Base-by-base conservation (phyloP, 2,113 vertebrate genomes). In the Pachypanchax playfairii region DNA sequence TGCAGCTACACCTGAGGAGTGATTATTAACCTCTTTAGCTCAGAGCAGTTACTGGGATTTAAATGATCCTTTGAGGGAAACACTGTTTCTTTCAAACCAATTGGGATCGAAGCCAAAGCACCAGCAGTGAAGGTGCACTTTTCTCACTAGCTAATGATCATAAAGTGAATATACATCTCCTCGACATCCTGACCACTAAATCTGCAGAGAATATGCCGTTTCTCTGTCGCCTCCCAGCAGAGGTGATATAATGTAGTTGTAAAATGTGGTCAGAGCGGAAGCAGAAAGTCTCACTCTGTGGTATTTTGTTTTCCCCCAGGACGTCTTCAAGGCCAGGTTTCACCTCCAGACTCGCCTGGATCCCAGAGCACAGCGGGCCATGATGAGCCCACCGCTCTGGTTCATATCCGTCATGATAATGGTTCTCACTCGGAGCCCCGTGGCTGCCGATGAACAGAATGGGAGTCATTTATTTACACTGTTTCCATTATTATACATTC, bases 351-450 rank as follows among this genome's bases (percentile, higher is more conserved):
- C 73, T 65, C 14, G 59, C 74, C 63, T 66, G 56, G 65, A 39
- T 77, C 80, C 73, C 83, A 79, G 80, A 77, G 61, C 68, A 58
- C 73, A 71, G 41, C 17, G 3, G 79, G 70, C 49, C n/a, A 29
- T 26, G 18, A 70, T 57, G 67, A 70, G 75, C n/a, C 9, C 0
- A 35, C 50, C 0, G 33, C 67, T 53, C 29, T 20, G 44, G 52
- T 66, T 75, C 51, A 67, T 74, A 84, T 83, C 70, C 1, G 68
- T 89, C 87, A 85, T 46, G 54, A 59, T 84, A 85, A 84, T 84
- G 79, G 68, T 48, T 51, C 75, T 67, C 66, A 38, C 54, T 35
- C 14, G 52, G 75, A 61, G 66, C 73, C 77, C 56, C 11, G 52
- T 60, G 83, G 75, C 75, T 62, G 17, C 59, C 24, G 25, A 76